A percentile compares a stretch with the other conserved stretches of the same genome.
Evolutionary conservation across 2,888 invertebrate genomes (phyloP).

Genomic region (Liopterus haemorrhoidalis): DNA sequence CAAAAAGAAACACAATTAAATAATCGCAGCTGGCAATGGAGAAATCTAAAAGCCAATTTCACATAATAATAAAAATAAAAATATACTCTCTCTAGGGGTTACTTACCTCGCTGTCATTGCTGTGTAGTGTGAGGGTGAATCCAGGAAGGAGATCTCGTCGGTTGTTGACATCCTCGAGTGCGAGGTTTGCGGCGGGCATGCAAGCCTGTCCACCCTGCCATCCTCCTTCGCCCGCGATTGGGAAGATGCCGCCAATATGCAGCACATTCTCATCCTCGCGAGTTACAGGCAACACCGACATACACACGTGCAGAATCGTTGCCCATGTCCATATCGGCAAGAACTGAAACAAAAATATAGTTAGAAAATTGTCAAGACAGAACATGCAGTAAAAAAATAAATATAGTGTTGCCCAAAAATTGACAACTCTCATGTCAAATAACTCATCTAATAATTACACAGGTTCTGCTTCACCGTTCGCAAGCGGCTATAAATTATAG

Average conservation of each 20-base stretch:
- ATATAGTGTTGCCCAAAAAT: too few relatives aligned
- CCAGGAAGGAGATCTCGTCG: conserved; percentile 83
- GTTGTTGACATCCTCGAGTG: conserved; percentile 92
- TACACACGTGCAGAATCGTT: conserved; percentile 38
- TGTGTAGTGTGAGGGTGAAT: conserved; percentile 83
- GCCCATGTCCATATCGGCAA: conserved; percentile 44
- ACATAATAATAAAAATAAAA: not conserved
- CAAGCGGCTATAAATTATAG: too few relatives aligned
- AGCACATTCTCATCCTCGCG: conserved; percentile 62
- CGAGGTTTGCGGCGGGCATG: conserved; percentile 94
- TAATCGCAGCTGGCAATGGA: too few relatives aligned
- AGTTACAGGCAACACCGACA: conserved; percentile 29
- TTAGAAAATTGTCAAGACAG: too few relatives aligned
- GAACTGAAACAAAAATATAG: conserved; percentile 40
- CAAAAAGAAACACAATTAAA: too few relatives aligned
- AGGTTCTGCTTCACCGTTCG: too few relatives aligned
- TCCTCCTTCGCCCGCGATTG: conserved; percentile 91
- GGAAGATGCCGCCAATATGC: conserved; percentile 97
- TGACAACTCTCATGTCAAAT: too few relatives aligned
- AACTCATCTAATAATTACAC: too few relatives aligned
- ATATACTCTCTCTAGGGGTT: too few relatives aligned
- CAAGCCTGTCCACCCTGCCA: conserved; percentile 99
- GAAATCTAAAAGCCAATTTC: too few relatives aligned
- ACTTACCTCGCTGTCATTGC: conserved; percentile 93
- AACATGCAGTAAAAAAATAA: too few relatives aligned